Base-by-base conservation (phyloP, 2,888 invertebrate species). In the Leptothorax acervorum region DNA sequence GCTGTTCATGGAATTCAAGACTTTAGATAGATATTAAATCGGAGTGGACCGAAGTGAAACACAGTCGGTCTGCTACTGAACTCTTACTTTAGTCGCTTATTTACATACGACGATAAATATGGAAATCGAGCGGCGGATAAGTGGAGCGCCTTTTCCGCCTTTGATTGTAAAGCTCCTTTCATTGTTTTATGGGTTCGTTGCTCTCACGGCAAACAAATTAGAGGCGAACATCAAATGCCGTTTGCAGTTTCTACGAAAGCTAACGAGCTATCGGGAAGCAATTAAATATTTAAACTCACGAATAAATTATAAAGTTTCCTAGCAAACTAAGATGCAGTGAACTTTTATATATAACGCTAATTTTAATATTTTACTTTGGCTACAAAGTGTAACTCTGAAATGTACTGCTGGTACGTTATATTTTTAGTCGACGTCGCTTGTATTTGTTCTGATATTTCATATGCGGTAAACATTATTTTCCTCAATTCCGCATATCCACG, bases 51-150 rank as follows among this genome's bases (percentile, higher is more conserved):
- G 35, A 35, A 35, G 35, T 51, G 15, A 75, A 81, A 62, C 48
- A 45, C 48, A 45, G 28, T 83, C 28, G 68, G n/a, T 62, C 28
- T n/a, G n/a, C 18, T 66, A 62, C 71, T 39, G 23, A 70, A 42
- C 65, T 70, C 65, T 83, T 76, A 71, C 57, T 85, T 71, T 71
- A 70, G 35, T 63, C 76, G 55, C 63, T 71, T 76, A 85, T 83
- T 85, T 85, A 65, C 65, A 83, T 83, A 48, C 75, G 76, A 83
- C 55, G 70, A 76, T 85, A 76, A 76, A 71, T 48, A 83, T 85
- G 76, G 75, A 76, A 85, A 85, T 85, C 57, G 76, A 83, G 75
- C 35, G 15, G 45, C 23, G 60, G 71, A 71, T 71, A 71, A 81
- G 48, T 60, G 23, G 48, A 31, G 39, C 71, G 48, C 28, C 28